Evolutionary conservation across 2,113 vertebrate genomes (phyloP).

Genomic region (human): GRCh38 chr20:41777001-41777500

Average conservation of each 20-base stretch:
- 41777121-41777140: no score
- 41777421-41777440: neutral
- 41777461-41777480: neutral
- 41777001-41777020: rapidly evolving
- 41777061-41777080: no score
- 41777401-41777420: conserved; percentile 26
- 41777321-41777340: neutral
- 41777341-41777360: neutral
- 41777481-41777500: neutral
- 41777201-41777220: no score
- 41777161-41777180: no score
- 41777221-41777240: rapidly evolving
- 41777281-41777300: neutral
- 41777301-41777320: conserved; percentile 30
- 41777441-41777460: neutral
- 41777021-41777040: no score
- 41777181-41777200: no score
- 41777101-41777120: no score
- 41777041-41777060: no score
- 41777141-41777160: no score
- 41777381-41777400: conserved; percentile 15
- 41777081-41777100: no score
- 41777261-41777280: neutral
- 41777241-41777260: neutral
- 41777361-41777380: neutral